These are phyloP conservation scores for Drosophila repleta DNA, from an alignment of 1,140 invertebrate genomes.

Conservation along the genomic window DNA sequence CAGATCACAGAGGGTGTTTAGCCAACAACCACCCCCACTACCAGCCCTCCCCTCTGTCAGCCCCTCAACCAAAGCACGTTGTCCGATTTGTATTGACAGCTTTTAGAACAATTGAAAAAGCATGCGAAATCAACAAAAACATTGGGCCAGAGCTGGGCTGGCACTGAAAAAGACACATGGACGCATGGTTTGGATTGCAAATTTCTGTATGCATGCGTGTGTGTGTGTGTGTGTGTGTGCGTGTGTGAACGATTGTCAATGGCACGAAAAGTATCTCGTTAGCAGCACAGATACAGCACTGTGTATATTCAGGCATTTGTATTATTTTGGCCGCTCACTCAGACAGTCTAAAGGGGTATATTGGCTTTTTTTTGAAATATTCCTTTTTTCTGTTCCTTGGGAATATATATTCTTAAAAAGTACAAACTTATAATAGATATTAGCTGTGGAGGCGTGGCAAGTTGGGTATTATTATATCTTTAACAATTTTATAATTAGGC, in stretches of 20 bases:
- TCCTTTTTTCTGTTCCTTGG: too few relatives aligned
- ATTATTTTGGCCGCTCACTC: conserved; percentile 14
- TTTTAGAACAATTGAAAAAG: conserved; percentile 68
- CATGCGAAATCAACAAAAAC: conserved; percentile 17
- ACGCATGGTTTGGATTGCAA: conserved; percentile 27
- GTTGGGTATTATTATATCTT: too few relatives aligned
- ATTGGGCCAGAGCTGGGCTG: background rate
- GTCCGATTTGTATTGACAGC: conserved; percentile 49
- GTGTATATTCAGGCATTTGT: conserved; percentile 69
- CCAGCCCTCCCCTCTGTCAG: background rate
- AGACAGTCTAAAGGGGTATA: too few relatives aligned
- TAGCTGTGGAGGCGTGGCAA: too few relatives aligned
- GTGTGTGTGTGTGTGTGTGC: conserved; percentile 7
- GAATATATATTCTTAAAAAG: too few relatives aligned
- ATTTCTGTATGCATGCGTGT: conserved; percentile 10
- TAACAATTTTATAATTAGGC: too few relatives aligned
- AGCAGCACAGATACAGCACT: conserved; percentile 61
- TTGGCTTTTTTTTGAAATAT: too few relatives aligned
- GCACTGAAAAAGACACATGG: background rate
- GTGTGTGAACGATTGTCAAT: conserved; percentile 29
- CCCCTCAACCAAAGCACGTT: conserved; percentile 31
- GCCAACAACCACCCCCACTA: background rate
- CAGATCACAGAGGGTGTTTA: conserved; percentile 26
- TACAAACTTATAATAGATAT: too few relatives aligned
- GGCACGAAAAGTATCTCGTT: conserved; percentile 67